These are phyloP conservation scores for Orussus abietinus DNA, from an alignment of 1,140 invertebrate species.

Conservation along the genomic window DNA sequence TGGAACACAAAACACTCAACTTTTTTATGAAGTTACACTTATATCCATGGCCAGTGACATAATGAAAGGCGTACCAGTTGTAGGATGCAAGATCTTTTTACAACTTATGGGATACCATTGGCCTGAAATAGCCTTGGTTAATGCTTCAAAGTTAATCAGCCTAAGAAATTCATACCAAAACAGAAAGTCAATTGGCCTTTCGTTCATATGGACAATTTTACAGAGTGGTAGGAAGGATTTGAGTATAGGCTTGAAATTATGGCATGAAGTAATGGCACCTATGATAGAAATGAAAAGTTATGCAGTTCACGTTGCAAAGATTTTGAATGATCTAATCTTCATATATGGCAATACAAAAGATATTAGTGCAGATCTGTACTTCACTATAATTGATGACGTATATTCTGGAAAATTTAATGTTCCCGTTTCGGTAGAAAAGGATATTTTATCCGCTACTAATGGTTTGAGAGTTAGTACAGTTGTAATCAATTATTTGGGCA, in stretches of 20 bases:
- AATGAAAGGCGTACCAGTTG: conserved; percentile 58
- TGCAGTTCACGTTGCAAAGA: conserved; percentile 64
- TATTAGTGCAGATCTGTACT: conserved; percentile 47
- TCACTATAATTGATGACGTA: conserved; percentile 45
- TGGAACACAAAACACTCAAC: conserved; percentile 55
- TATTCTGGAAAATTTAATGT: conserved; percentile 43
- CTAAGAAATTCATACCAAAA: conserved; percentile 77
- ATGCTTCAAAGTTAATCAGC: conserved; percentile 60
- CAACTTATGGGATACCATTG: conserved; percentile 64
- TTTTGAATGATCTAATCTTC: conserved; percentile 63
- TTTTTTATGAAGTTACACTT: conserved; percentile 64
- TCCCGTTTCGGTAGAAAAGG: conserved; percentile 24
- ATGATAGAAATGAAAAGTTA: conserved; percentile 71
- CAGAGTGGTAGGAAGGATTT: conserved; percentile 70
- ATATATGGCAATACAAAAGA: conserved; percentile 31
- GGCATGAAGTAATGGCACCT: conserved; percentile 77
- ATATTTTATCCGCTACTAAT: conserved; percentile 39
- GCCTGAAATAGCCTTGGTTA: conserved; percentile 60
- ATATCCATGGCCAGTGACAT: conserved; percentile 64
- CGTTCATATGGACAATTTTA: conserved; percentile 74
- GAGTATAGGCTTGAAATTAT: conserved; percentile 70
- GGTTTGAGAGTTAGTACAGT: conserved; percentile 45
- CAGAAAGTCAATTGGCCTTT: conserved; percentile 69
- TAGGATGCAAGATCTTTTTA: conserved; percentile 68
- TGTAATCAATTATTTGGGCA: neutral